Evolutionary conservation across 2,888 invertebrate species (phyloP), one percentile per base, ranked within the genome.

Genomic region (Hofmannophila pseudospretella): DNA sequence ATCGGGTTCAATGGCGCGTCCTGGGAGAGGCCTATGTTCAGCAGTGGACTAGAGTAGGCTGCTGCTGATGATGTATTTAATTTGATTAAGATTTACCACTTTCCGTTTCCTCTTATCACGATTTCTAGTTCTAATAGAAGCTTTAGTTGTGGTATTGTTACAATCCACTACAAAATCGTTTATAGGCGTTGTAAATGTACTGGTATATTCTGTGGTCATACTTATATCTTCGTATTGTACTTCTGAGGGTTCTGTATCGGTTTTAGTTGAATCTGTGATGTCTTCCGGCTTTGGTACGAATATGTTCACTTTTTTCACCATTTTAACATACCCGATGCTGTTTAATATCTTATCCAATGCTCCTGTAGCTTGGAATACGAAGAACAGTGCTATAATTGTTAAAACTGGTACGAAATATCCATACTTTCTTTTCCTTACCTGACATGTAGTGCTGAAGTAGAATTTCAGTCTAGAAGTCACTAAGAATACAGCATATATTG

Each of bases 261-360:
- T n/a, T n/a, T n/a, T n/a, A n/a, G n/a, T n/a, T n/a, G n/a, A 20
- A 2, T 20, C 20, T 8, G 20, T 20, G 2, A 20, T 20, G 8
- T 20, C 20, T 7, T 8, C 20, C 5, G 20, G 20, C 20, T 5
- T 20, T 20, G 20, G 20, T 20, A 20, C 20, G 20, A 20, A 25
- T 4, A 5, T 25, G 8, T 1, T 4, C 9, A 2, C 25, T 4
- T 1, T n/a, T 8, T 1, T 2, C 2, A 9, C n/a, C 9, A 10
- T 8, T 4, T 25, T 25, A n/a, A n/a, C 9, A 25, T 25, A 25
- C 1, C 43, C 43, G n/a, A 43, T 19, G n/a, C 16, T 34, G 10
- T 36, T 34, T 28, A 42, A 37, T 4, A 43, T 38, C 12, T 43
- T 40, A 28, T 43, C 43, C 7, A 43, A 32, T 1, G 35, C 33